These are phyloP conservation scores for Phania funesta DNA, from an alignment of 2,888 invertebrate genomes.

Conservation along the genomic window DNA sequence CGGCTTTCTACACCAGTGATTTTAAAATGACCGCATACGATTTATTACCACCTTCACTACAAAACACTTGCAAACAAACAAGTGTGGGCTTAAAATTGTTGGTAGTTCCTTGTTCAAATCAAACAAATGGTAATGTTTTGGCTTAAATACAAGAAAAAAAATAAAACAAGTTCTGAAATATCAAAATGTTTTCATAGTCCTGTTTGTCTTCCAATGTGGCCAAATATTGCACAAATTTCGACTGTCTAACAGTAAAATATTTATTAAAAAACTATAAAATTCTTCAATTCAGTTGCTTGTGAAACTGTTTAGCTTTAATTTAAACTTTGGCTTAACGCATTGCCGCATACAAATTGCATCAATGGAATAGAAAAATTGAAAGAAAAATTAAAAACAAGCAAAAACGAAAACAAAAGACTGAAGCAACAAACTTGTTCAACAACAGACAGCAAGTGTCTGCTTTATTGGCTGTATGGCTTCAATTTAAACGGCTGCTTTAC, in stretches of 20 bases:
- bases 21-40: not conserved
- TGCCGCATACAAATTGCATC: slow-evolving; percentile 38
- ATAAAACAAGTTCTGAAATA: slow-evolving; percentile 8
- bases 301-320: slow-evolving; percentile 26
- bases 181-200: slow-evolving; percentile 12
- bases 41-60: not conserved
- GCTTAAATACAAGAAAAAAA: not conserved
- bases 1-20: slow-evolving; percentile 31
- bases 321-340: slow-evolving; percentile 37
- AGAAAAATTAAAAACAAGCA: not conserved
- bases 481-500: not conserved
- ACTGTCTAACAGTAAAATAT: slow-evolving; percentile 5
- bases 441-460: not conserved
- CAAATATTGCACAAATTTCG: slow-evolving; percentile 30
- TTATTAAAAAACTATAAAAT: slow-evolving; percentile 18
- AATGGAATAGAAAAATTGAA: slow-evolving; percentile 6
- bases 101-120: not conserved
- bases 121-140: not conserved
- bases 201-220: not conserved
- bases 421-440: slow-evolving; percentile 65
- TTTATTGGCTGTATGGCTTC: slow-evolving; percentile 10
- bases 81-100: not conserved
- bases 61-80: too few relatives aligned
- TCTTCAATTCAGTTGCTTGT: not conserved
- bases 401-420: slow-evolving; percentile 64